Evolutionary conservation across 2,113 vertebrate species (phyloP), one percentile per base, ranked within the genome.

Genomic region (Fulica atra): DNA sequence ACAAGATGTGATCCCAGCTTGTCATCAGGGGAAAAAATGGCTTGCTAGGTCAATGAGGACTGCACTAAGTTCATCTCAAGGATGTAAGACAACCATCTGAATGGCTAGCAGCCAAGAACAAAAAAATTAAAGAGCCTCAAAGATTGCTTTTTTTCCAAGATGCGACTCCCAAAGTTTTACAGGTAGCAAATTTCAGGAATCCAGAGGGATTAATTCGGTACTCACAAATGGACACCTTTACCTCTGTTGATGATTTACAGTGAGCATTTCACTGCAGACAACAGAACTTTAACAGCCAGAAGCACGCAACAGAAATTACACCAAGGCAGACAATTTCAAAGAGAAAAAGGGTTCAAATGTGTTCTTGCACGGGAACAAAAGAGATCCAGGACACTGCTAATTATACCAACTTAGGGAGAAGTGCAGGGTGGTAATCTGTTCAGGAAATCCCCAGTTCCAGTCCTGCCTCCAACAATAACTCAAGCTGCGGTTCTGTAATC

Each of bases 31-130:
- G 89, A 57, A 93, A 83, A 97, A 97, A 93, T 59, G 95, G 87
- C 96, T 98, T 97, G 95, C 97, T 97, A 94, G 96, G 97, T 98
- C 97, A 98, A 92, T 92, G 93, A 98, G 96, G 89, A 96, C 97
- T 89, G 64, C 81, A 76, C 95, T 88, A 92, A 97, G 96, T 97
- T 98, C 94, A 97, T 95, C 91, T 96, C 91, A 96, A 97, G 97
- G 91, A 97, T 97, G 92, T 97, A 96, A 97, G 95, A 92, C 88
- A 94, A 77, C 92, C 78, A 35, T 78, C 91, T 44, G 66, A 78
- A 66, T 81, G 90, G 91, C 96, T 91, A 89, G 46, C 92, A 96
- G 93, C 87, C 92, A 97, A 90, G 93, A 89, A 94, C 56, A 89
- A 93, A 96, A 95, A 93, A 92, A 51, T 74, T 61, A 63, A 82